Evolutionary conservation across 2,113 vertebrate genomes (phyloP).

Genomic region (Pomatostomus ruficeps): DNA sequence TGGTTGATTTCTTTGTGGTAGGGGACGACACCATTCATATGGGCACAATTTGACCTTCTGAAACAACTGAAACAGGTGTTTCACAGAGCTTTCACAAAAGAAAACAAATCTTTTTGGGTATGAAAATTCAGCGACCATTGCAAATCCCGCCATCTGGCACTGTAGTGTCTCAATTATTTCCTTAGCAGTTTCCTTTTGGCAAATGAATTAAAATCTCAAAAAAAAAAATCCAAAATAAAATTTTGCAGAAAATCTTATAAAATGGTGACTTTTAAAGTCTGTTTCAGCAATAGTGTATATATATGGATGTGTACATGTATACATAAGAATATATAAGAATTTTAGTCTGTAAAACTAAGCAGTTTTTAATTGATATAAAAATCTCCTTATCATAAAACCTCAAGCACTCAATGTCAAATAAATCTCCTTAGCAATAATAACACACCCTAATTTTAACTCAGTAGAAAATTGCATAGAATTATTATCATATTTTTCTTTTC

Average conservation of each 20-base stretch:
- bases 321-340: not conserved
- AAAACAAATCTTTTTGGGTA: not conserved
- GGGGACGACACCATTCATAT: not conserved
- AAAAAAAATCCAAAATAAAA: not conserved
- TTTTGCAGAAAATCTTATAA: not conserved
- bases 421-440: not conserved
- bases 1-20: not conserved
- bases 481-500: not conserved
- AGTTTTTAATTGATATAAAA: not conserved
- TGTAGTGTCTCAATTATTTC: not conserved
- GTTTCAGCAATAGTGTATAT: not conserved
- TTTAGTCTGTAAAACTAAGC: not conserved
- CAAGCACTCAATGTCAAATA: not conserved
- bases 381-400: not conserved
- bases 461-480: not conserved
- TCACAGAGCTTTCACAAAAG: not conserved
- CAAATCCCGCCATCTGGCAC: not conserved
- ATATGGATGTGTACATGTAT: not conserved
- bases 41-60: not conserved
- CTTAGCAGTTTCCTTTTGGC: not conserved
- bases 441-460: not conserved
- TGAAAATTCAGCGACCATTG: not conserved
- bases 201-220: not conserved
- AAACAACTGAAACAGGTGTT: not conserved
- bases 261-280: not conserved